Evolutionary conservation across 35 echinoderm and acorn worm species (phyloP).

Genomic region (Strongylocentrotus purpuratus): DNA sequence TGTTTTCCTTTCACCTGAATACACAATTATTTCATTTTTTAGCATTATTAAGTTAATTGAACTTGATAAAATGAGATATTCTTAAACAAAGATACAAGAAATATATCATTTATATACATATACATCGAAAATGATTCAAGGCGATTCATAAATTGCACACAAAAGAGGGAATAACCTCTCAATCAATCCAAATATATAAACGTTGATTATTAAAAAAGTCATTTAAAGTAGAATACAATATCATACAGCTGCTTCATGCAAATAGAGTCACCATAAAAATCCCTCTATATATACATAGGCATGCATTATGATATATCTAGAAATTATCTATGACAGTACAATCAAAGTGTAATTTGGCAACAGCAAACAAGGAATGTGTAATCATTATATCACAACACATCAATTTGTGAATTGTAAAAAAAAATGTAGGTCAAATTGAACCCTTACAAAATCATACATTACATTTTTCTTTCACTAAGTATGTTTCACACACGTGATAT

Average conservation of each 20-base stretch:
- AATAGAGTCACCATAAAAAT: background rate
- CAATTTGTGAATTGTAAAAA: background rate
- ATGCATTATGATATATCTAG: background rate
- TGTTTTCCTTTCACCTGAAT: no score
- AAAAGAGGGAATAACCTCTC: background rate
- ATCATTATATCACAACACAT: background rate
- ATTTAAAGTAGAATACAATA: background rate
- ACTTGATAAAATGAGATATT: no score
- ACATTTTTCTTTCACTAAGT: background rate
- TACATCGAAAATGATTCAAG: background rate
- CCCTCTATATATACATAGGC: background rate
- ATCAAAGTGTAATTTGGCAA: background rate
- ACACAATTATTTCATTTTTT: no score
- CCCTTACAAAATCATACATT: background rate
- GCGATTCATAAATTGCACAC: background rate
- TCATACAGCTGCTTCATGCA: background rate
- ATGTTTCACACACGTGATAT: background rate
- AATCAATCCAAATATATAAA: background rate
- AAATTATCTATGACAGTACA: background rate
- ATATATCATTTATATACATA: background rate
- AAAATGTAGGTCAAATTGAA: background rate
- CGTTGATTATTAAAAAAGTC: background rate
- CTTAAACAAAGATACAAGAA: no score
- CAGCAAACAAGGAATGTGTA: background rate
- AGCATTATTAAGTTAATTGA: no score